Percentiles rank a stretch among this genome's conserved stretches.
These are phyloP conservation scores for Vidua chalybeata DNA, from an alignment of 2,113 vertebrate genomes.

Conservation along the genomic window DNA sequence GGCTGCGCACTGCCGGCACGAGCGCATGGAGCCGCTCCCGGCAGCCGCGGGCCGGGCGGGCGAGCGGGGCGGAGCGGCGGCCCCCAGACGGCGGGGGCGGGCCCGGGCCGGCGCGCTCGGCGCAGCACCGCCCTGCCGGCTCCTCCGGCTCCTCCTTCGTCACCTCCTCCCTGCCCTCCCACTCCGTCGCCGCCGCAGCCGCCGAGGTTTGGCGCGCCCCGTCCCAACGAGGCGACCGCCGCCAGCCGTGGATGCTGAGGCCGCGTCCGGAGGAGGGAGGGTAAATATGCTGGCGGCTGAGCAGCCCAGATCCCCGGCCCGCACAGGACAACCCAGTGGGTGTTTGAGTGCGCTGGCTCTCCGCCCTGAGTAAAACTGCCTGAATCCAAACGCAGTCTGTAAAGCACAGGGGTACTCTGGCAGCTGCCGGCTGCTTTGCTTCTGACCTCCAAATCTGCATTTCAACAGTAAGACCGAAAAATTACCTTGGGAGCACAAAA, in stretches of 20 bases:
- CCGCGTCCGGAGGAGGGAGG: accelerated
- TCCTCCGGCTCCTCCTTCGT: neutral
- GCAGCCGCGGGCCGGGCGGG: neutral
- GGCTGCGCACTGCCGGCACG: no score
- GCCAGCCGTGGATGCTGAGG: accelerated
- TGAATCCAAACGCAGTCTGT: accelerated
- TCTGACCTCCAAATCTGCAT: neutral
- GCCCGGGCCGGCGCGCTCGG: neutral
- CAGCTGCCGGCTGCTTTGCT: neutral
- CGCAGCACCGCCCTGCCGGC: neutral
- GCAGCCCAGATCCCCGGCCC: neutral
- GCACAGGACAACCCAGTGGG: accelerated
- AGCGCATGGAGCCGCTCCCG: no score
- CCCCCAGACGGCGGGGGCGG: slow-evolving; percentile 29
- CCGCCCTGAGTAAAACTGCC: neutral
- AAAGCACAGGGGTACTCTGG: neutral
- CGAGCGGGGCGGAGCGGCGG: neutral
- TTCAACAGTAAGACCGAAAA: neutral
- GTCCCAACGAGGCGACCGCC: accelerated
- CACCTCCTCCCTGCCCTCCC: neutral
- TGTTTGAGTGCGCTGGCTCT: neutral
- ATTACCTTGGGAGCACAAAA: neutral
- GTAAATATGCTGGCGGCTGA: accelerated
- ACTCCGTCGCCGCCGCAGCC: no score
- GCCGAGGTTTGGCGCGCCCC: neutral